Conservation (phyloP, 2,113 vertebrate species). For the Tupaia tana region DNA sequence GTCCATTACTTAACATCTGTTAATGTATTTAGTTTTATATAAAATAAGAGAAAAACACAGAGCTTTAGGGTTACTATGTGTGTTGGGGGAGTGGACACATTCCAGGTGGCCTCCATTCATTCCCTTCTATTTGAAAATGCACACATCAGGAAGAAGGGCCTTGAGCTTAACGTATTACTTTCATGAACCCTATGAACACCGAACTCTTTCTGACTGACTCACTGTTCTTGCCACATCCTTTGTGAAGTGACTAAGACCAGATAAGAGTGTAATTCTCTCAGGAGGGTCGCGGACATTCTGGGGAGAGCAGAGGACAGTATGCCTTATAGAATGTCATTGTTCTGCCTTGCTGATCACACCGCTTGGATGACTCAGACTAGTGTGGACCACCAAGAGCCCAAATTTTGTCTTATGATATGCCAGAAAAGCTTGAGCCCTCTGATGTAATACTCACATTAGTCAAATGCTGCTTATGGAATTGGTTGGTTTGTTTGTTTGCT, state of each 20-base stretch:
- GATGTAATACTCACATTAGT: too few relatives aligned
- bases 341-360: too few relatives aligned
- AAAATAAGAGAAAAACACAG: background rate
- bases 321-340: rapidly evolving
- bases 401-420: background rate
- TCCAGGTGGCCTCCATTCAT: rapidly evolving
- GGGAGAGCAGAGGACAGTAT: background rate
- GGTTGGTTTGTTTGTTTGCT: too few relatives aligned
- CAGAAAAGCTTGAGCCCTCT: background rate
- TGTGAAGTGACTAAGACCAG: background rate
- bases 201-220: background rate
- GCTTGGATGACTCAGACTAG: too few relatives aligned
- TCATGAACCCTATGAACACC: background rate
- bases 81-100: too few relatives aligned
- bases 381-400: background rate
- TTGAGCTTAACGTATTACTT: background rate
- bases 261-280: background rate
- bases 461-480: too few relatives aligned
- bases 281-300: background rate
- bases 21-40: background rate
- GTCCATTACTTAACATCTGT: background rate
- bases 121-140: background rate
- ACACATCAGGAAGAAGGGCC: background rate
- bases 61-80: rapidly evolving
- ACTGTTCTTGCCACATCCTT: slow-evolving; percentile 27